Percentiles rank a stretch among this genome's conserved stretches.
Evolutionary conservation across 2,797 vertebrate genomes (phyloP).

Genomic region (Phyllotis vaccarum): DNA sequence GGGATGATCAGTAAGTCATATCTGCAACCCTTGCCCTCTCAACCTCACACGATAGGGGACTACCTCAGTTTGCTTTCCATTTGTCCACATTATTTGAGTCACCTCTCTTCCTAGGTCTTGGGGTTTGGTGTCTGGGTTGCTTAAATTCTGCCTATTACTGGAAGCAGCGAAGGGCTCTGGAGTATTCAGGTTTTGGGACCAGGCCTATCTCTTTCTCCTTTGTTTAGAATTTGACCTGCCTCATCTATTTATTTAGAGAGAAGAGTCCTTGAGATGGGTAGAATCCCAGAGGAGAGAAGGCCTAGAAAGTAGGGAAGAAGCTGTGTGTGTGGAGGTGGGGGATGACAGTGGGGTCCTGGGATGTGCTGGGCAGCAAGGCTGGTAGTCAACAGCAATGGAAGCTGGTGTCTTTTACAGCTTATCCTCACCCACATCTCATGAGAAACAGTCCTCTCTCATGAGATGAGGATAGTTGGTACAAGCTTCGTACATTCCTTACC

Average conservation of each 20-base stretch:
- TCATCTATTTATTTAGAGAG: neutral
- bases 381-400: accelerated
- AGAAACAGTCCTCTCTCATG: constrained; percentile 66
- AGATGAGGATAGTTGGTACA: neutral
- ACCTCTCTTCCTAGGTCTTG: neutral
- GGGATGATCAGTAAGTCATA: constrained; percentile 97
- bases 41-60: neutral
- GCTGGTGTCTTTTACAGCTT: constrained; percentile 47
- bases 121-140: neutral
- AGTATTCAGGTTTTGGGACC: neutral
- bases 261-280: neutral
- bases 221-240: neutral
- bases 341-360: neutral
- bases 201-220: neutral
- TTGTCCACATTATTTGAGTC: neutral
- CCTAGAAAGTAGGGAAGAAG: neutral
- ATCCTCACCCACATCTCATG: constrained; percentile 69
- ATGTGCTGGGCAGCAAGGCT: neutral
- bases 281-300: neutral
- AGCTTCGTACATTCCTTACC: neutral
- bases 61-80: neutral
- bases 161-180: neutral
- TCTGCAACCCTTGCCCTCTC: neutral
- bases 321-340: neutral
- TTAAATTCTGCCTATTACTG: neutral